Conservation (phyloP, 2,113 vertebrate genomes). For the Rallus limicola region DNA sequence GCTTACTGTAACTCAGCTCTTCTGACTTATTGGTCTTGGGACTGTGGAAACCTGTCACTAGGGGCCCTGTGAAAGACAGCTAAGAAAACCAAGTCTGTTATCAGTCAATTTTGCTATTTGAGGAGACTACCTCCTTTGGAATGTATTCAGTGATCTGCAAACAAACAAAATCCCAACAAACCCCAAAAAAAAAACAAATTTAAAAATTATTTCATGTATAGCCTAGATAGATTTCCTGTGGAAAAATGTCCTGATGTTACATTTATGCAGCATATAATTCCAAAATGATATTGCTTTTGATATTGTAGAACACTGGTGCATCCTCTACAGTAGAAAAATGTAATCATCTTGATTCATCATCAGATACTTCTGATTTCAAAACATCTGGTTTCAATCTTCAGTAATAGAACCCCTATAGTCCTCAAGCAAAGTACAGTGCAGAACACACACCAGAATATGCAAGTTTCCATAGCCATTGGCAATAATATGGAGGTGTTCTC, state of each 20-base stretch:
- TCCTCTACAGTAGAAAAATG: not conserved
- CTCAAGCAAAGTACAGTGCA: not conserved
- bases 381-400: not conserved
- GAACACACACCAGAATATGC: not conserved
- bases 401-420: not conserved
- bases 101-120: not conserved
- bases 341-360: not conserved
- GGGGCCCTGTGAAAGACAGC: not conserved
- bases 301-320: not conserved
- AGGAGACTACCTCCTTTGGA: not conserved
- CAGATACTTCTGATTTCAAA: not conserved
- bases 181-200: not conserved
- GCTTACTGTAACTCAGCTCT: not conserved
- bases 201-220: not conserved
- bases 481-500: not conserved
- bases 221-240: not conserved
- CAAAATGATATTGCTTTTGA: not conserved
- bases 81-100: not conserved
- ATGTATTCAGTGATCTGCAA: not conserved
- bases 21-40: not conserved
- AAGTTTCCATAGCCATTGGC: not conserved
- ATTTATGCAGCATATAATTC: not conserved
- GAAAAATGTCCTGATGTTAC: not conserved
- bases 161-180: not conserved
- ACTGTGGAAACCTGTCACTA: not conserved